Conservation (phyloP, 2,113 vertebrate species). For the Burhinus oedicnemus region DNA sequence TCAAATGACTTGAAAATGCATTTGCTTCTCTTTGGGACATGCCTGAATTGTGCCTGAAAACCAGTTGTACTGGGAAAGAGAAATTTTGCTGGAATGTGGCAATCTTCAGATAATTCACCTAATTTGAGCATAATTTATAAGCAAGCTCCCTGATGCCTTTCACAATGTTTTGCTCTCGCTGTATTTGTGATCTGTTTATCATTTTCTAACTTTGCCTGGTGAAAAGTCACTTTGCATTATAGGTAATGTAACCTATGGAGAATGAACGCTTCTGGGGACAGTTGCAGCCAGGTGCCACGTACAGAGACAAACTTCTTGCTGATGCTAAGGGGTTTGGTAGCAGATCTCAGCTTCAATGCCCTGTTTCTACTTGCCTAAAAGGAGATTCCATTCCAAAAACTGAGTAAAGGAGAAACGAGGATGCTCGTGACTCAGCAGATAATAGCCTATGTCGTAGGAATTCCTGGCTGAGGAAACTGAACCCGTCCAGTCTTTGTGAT, state of each 20-base stretch:
- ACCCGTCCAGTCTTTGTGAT: not conserved
- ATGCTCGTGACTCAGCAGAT: not conserved
- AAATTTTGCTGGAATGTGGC: not conserved
- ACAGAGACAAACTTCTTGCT: not conserved
- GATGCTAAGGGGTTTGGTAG: not conserved
- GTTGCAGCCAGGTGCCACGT: not conserved
- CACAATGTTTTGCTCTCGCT: not conserved
- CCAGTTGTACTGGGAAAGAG: not conserved
- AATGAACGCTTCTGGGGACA: not conserved
- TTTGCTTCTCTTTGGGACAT: not conserved
- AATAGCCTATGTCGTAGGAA: not conserved
- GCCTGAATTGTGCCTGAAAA: not conserved
- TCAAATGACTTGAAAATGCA: not conserved
- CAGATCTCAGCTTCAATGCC: not conserved
- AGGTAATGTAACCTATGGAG: not conserved
- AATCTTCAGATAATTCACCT: not conserved
- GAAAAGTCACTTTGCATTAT: not conserved
- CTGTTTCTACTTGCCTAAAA: not conserved
- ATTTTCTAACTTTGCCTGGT: not conserved
- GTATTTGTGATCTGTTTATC: not conserved
- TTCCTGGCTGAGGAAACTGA: not conserved
- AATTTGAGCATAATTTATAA: not conserved
- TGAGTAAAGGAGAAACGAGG: not conserved
- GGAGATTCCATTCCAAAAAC: not conserved
- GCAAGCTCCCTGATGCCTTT: not conserved